Conservation (phyloP, 2,113 vertebrate genomes). For the Colossoma macropomum region DNA sequence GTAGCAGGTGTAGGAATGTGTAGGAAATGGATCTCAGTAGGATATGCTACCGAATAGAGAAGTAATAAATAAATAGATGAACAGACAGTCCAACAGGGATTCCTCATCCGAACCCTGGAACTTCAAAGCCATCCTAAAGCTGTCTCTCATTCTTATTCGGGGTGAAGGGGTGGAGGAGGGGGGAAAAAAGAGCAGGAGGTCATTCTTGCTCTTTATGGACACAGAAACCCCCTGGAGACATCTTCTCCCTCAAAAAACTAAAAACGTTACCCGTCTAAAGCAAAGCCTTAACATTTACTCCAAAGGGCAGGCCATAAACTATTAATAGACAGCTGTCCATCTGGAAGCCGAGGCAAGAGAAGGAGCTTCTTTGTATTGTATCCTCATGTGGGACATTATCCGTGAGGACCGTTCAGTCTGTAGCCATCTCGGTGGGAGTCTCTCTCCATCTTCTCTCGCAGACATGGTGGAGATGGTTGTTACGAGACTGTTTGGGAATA, state of each 20-base stretch:
- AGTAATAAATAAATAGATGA: not conserved
- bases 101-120: not conserved
- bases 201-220: slow-evolving; percentile 66
- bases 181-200: slow-evolving; percentile 20
- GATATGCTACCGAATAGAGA: not conserved
- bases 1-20: not conserved
- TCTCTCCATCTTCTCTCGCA: slow-evolving; percentile 52
- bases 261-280: slow-evolving; percentile 70
- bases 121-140: slow-evolving; percentile 67
- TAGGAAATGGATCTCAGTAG: not conserved
- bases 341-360: slow-evolving; percentile 43
- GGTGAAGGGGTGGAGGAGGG: slow-evolving; percentile 57
- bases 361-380: slow-evolving; percentile 62
- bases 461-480: slow-evolving; percentile 53
- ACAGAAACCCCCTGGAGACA: slow-evolving; percentile 60
- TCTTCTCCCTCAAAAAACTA: slow-evolving; percentile 60
- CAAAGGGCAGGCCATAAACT: slow-evolving; percentile 75
- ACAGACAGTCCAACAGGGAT: slow-evolving; percentile 3
- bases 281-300: slow-evolving; percentile 73
- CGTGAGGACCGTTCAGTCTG: not conserved
- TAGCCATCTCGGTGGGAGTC: not conserved
- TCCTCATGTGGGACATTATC: slow-evolving; percentile 48
- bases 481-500: slow-evolving; percentile 71
- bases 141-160: slow-evolving; percentile 61
- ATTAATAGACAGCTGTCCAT: slow-evolving; percentile 73